A percentile compares a stretch with the other conserved stretches of the same genome.
phyloP scores from a whole-genome alignment of 2,888 invertebrate genomes.

The Cephus rjabovi region DNA sequence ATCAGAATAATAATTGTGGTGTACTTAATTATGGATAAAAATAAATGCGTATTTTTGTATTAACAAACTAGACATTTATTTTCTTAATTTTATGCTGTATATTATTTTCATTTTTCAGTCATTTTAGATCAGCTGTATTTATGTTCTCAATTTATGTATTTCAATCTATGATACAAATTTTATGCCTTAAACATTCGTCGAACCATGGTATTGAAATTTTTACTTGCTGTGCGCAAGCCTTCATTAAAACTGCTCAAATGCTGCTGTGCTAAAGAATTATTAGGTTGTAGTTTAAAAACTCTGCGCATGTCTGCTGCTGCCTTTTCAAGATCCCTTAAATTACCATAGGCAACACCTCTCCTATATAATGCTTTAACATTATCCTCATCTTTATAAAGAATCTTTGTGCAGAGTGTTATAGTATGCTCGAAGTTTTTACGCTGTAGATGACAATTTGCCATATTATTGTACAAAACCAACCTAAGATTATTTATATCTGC shows the following conservation, averaged over 20 bases:
- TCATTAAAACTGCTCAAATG: slow-evolving; percentile 71
- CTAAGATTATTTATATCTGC: slow-evolving; percentile 71
- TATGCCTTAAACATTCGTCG: slow-evolving; percentile 68
- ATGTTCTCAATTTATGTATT: slow-evolving; percentile 2
- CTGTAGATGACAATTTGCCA: slow-evolving; percentile 84
- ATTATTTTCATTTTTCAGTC: not conserved
- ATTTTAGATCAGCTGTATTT: slow-evolving; percentile 11
- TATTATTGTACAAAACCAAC: slow-evolving; percentile 81
- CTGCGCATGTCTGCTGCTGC: slow-evolving; percentile 73
- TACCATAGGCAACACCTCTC: slow-evolving; percentile 67
- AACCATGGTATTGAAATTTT: slow-evolving; percentile 71
- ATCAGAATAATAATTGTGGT: slow-evolving; percentile 30
- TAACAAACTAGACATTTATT: slow-evolving; percentile 43
- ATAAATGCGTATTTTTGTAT: slow-evolving; percentile 62
- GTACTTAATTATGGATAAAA: slow-evolving; percentile 33
- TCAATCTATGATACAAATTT: not conserved
- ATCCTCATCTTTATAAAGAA: slow-evolving; percentile 62
- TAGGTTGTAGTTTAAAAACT: slow-evolving; percentile 73
- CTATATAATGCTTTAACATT: slow-evolving; percentile 70
- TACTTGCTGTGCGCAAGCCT: slow-evolving; percentile 72
- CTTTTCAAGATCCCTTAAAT: slow-evolving; percentile 74
- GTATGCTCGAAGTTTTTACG: slow-evolving; percentile 76
- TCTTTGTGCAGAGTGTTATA: slow-evolving; percentile 72
- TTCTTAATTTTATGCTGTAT: not conserved
- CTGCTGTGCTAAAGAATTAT: slow-evolving; percentile 73